Evolutionary conservation across 2,113 vertebrate species (phyloP), one percentile per base, ranked within the genome.

Genomic region (Urocitellus parryii): DNA sequence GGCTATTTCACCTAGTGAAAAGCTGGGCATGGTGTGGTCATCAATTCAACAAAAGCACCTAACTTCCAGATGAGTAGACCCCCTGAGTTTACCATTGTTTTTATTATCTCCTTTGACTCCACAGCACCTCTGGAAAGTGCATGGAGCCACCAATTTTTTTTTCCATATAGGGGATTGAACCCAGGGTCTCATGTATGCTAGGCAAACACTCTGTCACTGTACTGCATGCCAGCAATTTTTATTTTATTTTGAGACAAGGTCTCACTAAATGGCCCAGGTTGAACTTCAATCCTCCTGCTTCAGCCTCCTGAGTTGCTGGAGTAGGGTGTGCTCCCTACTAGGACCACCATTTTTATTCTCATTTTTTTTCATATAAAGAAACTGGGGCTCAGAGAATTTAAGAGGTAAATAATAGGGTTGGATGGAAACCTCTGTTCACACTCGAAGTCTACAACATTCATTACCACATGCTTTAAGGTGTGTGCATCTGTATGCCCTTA

Each of bases 21-120:
- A 6, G 8, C 34, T 27, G 24, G 51, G 90, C 0, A 0, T 42
- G 11, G 11, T 0, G 8, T 9, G 27, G 32, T 9, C n/a, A 7
- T 9, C 5, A 76, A 32, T 8, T 70, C 51, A 34, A 8, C 80
- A 25, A n/a, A 11, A 34, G 37, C 13, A 63, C 32, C 11, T 0
- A 61, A 22, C 2, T 29, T 84, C 37, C 37, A 37, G 37, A 34
- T 58, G 34, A 58, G 27, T 1, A 82, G 90, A 61, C 4, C 29
- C 32, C 67, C 10, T 1, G 13, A 34, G 17, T 6, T 22, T 11
- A 6, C 32, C 13, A 18, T n/a, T 14, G 9, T 42, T 70, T 48
- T 67, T 16, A 10, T 10, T 20, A 3, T 73, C 56, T 73, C 27
- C 14, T 48, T 72, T 14, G 32, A 51, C 17, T n/a, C 3, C 18